Evolutionary conservation across 2,888 invertebrate species (phyloP).

Genomic region (Automeris io): DNA sequence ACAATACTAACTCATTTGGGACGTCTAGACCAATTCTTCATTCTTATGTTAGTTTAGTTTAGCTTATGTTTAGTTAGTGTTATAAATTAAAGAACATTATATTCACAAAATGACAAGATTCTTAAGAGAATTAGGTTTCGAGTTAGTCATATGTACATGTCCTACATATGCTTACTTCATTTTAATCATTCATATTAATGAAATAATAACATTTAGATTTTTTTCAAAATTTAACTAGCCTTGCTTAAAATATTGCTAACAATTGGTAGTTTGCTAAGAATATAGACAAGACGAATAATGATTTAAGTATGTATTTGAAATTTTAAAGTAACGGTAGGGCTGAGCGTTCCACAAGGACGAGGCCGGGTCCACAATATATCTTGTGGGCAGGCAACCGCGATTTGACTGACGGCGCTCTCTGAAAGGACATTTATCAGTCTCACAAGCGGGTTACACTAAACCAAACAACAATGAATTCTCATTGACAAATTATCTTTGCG

Average conservation of each 20-base stretch:
- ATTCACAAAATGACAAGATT: no score
- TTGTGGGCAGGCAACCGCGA: slow-evolving; percentile 75
- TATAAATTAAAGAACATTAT: no score
- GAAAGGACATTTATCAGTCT: slow-evolving; percentile 76
- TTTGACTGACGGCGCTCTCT: slow-evolving; percentile 74
- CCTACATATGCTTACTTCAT: no score
- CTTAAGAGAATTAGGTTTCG: no score
- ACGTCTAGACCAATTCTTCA: no score
- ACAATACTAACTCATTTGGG: no score
- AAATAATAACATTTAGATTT: no score
- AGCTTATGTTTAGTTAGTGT: no score
- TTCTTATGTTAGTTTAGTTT: no score
- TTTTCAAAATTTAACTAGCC: no score
- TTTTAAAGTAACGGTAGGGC: slow-evolving; percentile 59
- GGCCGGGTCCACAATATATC: slow-evolving; percentile 73
- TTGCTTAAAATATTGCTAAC: not conserved
- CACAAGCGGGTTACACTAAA: slow-evolving; percentile 73
- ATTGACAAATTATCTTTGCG: slow-evolving; percentile 73
- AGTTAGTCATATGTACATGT: no score
- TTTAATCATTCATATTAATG: no score
- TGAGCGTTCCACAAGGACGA: slow-evolving; percentile 59
- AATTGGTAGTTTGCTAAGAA: not conserved
- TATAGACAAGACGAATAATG: slow-evolving; percentile 35
- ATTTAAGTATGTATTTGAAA: slow-evolving; percentile 55
- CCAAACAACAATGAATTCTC: slow-evolving; percentile 76